These are phyloP conservation scores for Pyrgus malvae DNA, from an alignment of 2,888 invertebrate genomes.

Conservation along the genomic window DNA sequence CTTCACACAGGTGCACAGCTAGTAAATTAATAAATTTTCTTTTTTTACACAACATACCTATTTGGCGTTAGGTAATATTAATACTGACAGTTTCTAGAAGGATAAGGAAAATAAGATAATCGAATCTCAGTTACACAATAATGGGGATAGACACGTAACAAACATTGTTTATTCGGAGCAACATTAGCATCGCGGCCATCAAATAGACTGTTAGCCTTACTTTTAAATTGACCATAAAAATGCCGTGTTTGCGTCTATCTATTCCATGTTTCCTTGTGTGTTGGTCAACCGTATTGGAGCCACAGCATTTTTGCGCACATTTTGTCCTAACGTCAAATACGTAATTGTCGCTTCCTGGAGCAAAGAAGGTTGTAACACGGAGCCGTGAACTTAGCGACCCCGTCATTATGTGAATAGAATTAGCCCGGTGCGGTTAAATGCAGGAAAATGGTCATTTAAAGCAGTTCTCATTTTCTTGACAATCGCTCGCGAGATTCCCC, in stretches of 20 bases:
- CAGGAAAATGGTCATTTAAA: slow-evolving; percentile 41
- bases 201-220: background rate
- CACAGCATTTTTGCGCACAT: background rate
- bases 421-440: slow-evolving; percentile 37
- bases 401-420: slow-evolving; percentile 37
- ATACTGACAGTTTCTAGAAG: no score
- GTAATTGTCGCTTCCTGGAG: slow-evolving; percentile 40
- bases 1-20: no score
- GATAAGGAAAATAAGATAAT: no score
- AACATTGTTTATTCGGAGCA: background rate
- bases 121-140: no score
- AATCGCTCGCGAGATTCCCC: slow-evolving; percentile 24
- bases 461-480: slow-evolving; percentile 29
- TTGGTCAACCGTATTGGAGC: background rate
- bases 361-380: slow-evolving; percentile 40
- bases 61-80: no score
- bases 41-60: no score
- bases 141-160: background rate
- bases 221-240: slow-evolving; percentile 10
- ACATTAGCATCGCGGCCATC: background rate
- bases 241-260: background rate
- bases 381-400: slow-evolving; percentile 53
- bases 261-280: slow-evolving; percentile 2
- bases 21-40: no score
- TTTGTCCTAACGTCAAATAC: slow-evolving; percentile 1